Evolutionary conservation across 2,113 vertebrate species (phyloP), one percentile per base, ranked within the genome.

Genomic region (Phylloscopus trochiloides): DNA sequence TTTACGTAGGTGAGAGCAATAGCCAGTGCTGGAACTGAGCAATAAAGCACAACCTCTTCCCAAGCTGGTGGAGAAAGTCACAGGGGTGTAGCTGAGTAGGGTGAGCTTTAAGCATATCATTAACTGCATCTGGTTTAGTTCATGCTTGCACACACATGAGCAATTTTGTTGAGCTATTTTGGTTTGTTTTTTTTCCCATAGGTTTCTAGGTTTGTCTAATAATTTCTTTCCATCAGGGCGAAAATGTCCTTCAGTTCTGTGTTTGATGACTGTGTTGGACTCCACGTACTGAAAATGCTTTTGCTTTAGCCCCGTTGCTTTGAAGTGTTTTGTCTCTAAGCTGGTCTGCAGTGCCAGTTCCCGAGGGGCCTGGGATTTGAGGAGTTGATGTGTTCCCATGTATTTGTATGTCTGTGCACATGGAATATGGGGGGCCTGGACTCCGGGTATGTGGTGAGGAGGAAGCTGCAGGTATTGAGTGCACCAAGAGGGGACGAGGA

Each of bases 401-500:
- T 45, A 1, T 70, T 42, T 67, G 12, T 51, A 4, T 26, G 24
- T 63, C 7, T 52, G 14, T 57, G 36, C 18, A 13, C 14, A 29
- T n/a, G 21, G 52, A 72, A 59, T 31, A 3, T 54, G 21, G 4
- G 10, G 32, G 14, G 38, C 8, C 10, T 0, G 1, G 16, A 55
- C 58, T 84, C 21, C 48, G 45, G 48, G 12, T n/a, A 3, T 13
- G 21, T 31, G 61, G 10, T 63, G 66, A 59, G 48, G 79, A 57
- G 38, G 82, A 67, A 66, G 22, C 47, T 18, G 17, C 0, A 0
- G 26, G 6, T 72, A 17, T 21, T 10, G 12, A 48, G 36, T 1
- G 1, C 61, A 40, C 43, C 24, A 19, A 58, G 78, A 59, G n/a
- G 38, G 50, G 82, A 47, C 36, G 20, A 22, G 52, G 71, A 54